A percentile compares a stretch with the other conserved stretches of the same genome.
Evolutionary conservation across 2,888 invertebrate genomes (phyloP).

Genomic region (Formica aserva): DNA sequence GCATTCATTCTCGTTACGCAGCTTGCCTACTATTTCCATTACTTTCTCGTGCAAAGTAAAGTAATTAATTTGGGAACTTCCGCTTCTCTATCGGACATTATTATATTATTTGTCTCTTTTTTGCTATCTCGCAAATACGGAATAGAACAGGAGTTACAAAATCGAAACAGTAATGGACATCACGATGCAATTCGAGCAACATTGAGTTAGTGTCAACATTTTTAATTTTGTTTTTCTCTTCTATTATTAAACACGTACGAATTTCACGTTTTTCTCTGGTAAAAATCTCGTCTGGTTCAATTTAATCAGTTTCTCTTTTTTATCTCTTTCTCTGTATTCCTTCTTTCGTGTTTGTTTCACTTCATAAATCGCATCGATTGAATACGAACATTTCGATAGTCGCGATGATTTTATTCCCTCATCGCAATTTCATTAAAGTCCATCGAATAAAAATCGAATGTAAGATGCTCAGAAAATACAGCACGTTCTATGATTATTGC

Average conservation of each 20-base stretch:
- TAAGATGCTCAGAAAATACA: slow-evolving; percentile 39
- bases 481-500: slow-evolving; percentile 39
- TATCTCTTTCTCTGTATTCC: background rate
- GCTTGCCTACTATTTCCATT: slow-evolving; percentile 56
- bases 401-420: slow-evolving; percentile 29
- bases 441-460: background rate
- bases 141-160: slow-evolving; percentile 41
- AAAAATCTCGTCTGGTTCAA: background rate
- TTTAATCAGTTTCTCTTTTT: slow-evolving; percentile 4
- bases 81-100: slow-evolving; percentile 43
- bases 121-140: slow-evolving; percentile 30
- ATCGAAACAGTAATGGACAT: slow-evolving; percentile 30
- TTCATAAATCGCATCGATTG: slow-evolving; percentile 7
- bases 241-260: background rate
- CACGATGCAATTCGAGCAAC: slow-evolving; percentile 49
- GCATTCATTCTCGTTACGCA: slow-evolving; percentile 65
- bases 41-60: slow-evolving; percentile 62
- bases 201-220: slow-evolving; percentile 45
- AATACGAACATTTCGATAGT: slow-evolving; percentile 4
- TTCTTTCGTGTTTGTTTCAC: slow-evolving; percentile 11
- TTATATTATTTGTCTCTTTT: slow-evolving; percentile 59
- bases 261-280: background rate
- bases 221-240: background rate
- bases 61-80: slow-evolving; percentile 52
- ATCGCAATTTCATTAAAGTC: slow-evolving; percentile 35